Evolutionary conservation across 2,888 invertebrate genomes (phyloP).

Genomic region (Latrodectus hesperus): DNA sequence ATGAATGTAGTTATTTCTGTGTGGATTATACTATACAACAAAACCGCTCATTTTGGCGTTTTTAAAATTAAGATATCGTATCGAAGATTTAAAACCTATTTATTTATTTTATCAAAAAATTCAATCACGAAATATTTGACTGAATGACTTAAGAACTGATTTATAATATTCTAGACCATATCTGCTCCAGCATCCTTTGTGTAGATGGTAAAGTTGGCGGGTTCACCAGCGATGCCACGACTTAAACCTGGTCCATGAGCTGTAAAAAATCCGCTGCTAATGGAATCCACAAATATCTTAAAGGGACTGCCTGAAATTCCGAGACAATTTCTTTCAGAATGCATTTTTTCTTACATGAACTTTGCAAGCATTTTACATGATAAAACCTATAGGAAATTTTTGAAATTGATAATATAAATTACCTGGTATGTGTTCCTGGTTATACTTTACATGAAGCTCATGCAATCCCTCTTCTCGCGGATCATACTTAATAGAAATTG

Average conservation of each 20-base stretch:
- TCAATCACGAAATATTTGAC: too few species aligned
- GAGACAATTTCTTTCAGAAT: background rate
- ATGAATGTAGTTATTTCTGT: too few species aligned
- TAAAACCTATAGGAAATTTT: background rate
- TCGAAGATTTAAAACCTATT: too few species aligned
- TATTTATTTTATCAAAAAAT: too few species aligned
- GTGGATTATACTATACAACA: too few species aligned
- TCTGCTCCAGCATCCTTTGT: conserved; percentile 98
- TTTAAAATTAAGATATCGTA: too few species aligned
- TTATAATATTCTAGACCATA: conserved; percentile 48
- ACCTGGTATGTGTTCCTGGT: conserved; percentile 97
- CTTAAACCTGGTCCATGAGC: conserved; percentile 96
- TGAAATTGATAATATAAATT: conserved; percentile 71
- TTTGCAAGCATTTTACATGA: background rate
- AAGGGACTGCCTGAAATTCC: conserved; percentile 89
- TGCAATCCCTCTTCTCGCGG: conserved; percentile 96
- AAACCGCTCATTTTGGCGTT: too few species aligned
- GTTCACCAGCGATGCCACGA: conserved; percentile 95
- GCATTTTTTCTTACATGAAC: background rate
- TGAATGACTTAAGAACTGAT: background rate
- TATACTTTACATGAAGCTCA: conserved; percentile 94
- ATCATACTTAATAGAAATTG: conserved; percentile 95
- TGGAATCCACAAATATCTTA: conserved; percentile 96
- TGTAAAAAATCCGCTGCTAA: conserved; percentile 94
- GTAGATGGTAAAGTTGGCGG: conserved; percentile 95